These are phyloP conservation scores for Aethina tumida DNA, from an alignment of 1,140 invertebrate species.

Conservation along the genomic window DNA sequence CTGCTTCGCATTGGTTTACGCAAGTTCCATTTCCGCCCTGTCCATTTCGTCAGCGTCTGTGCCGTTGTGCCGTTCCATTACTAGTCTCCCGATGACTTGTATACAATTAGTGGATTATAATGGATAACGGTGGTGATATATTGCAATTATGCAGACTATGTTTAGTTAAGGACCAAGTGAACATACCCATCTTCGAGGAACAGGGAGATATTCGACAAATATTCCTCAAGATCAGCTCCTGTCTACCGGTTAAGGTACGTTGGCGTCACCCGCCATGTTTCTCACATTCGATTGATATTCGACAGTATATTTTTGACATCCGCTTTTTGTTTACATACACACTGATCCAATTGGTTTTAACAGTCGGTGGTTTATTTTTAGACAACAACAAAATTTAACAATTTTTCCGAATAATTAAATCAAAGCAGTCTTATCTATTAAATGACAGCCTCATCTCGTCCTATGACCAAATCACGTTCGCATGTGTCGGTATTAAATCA, in stretches of 20 bases:
- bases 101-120: slow-evolving; percentile 18
- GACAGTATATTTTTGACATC: slow-evolving; percentile 26
- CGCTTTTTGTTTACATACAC: slow-evolving; percentile 19
- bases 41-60: slow-evolving; percentile 20
- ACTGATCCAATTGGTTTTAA: neutral
- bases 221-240: slow-evolving; percentile 46
- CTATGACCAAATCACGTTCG: no score
- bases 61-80: slow-evolving; percentile 8
- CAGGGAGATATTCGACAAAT: slow-evolving; percentile 44
- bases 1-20: slow-evolving; percentile 5
- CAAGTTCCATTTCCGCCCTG: slow-evolving; percentile 17
- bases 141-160: slow-evolving; percentile 47
- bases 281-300: slow-evolving; percentile 25
- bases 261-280: slow-evolving; percentile 36
- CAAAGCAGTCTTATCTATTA: no score
- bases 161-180: slow-evolving; percentile 47
- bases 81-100: slow-evolving; percentile 21
- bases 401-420: no score
- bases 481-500: no score
- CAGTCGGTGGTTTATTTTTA: no score
- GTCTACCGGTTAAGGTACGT: slow-evolving; percentile 52
- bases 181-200: slow-evolving; percentile 46
- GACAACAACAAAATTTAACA: no score
- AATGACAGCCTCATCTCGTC: no score
- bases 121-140: slow-evolving; percentile 35